These are phyloP conservation scores for Macrotis lagotis DNA, from an alignment of 2,113 vertebrate genomes.

Conservation along the genomic window DNA sequence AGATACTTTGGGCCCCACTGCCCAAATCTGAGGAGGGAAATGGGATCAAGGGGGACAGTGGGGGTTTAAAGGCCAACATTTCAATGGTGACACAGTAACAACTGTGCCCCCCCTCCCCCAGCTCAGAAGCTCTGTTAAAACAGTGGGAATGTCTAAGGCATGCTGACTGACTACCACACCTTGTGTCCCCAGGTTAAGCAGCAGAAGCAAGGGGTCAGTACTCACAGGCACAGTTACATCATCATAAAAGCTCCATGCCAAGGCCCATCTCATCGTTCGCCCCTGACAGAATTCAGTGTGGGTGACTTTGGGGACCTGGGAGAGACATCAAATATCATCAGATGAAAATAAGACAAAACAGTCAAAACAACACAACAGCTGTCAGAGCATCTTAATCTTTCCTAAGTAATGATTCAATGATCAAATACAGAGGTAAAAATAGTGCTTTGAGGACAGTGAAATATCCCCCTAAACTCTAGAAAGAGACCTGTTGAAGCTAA, in stretches of 20 bases:
- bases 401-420: not conserved
- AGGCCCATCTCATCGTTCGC: conserved; percentile 97
- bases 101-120: too few species aligned
- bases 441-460: not conserved
- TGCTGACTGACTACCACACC: conserved; percentile 19
- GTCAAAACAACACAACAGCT: not conserved
- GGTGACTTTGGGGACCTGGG: conserved; percentile 95
- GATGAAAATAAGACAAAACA: not conserved
- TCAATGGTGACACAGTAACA: not conserved
- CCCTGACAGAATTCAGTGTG: conserved; percentile 98
- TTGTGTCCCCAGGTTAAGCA: not conserved
- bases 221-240: conserved; percentile 96
- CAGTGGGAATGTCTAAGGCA: not conserved
- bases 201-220: conserved; percentile 46
- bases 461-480: conserved; percentile 8
- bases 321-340: conserved; percentile 46
- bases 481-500: conserved; percentile 24
- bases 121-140: not conserved
- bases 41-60: not conserved
- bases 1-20: not conserved
- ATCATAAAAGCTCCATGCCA: conserved; percentile 99
- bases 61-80: not conserved
- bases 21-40: not conserved
- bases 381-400: not conserved
- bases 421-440: not conserved